Base-by-base conservation (phyloP, 1,140 invertebrate genomes). In the Zaprionus lachaisei region DNA sequence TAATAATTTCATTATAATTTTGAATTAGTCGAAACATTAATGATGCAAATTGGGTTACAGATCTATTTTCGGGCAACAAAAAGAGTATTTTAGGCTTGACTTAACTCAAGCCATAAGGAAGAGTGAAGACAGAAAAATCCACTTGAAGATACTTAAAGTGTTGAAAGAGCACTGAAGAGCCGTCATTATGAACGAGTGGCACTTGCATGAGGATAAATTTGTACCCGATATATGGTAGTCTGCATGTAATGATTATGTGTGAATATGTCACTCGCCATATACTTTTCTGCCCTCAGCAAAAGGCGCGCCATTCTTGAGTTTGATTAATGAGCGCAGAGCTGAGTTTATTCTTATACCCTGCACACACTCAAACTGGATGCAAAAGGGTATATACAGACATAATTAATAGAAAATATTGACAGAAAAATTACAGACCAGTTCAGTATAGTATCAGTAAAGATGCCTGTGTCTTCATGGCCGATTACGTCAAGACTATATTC, bases 251-350 rank as follows among this genome's bases (percentile, higher is more conserved):
- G 37, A 24, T 20, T 56, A 61, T 68, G 28, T 62, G 64, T 83
- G 82, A 82, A 90, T 70, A 90, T 85, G 85, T 90, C 85, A 85
- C 87, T 90, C 80, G 85, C 79, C 80, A 83, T 62, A 68, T 56
- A 80, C 73, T 72, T 63, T 69, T 64, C 56, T 77, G 71, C 67
- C 81, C 86, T 75, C 81, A 83, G 79, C 85, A 82, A 62, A 80
- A 72, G 85, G 85, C 86, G 85, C 84, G 85, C 82, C 79, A 82
- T 76, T 85, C 81, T 90, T 90, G 85, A 90, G 80, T 90, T 90
- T 90, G 85, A 90, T 90, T 90, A 90, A 90, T 90, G 85, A 90
- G 82, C 81, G 55, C 17, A 51, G 68, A 62, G 58, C 62, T 68
- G 65, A 90, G 76, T 77, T 82, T 80, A 80, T 65, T 72, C 74